Percentiles rank a stretch among this genome's conserved stretches.
Evolutionary conservation across 2,797 vertebrate species (phyloP).

Genomic region (Mastacembelus armatus): DNA sequence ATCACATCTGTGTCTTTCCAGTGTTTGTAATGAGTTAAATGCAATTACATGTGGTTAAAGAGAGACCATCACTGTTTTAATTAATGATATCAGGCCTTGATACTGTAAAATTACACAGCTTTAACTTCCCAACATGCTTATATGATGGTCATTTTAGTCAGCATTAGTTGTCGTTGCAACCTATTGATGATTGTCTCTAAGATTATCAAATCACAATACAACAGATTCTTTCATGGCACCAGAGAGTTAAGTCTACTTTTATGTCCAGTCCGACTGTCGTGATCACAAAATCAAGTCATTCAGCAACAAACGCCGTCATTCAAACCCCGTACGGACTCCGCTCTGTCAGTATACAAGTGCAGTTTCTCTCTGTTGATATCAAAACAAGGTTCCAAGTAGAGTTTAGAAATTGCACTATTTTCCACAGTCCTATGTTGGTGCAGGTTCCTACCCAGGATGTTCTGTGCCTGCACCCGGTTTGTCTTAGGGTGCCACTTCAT

Average conservation of each 20-base stretch:
- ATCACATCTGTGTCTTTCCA: conserved; percentile 72
- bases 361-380: conserved; percentile 66
- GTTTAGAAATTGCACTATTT: conserved; percentile 61
- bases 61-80: conserved; percentile 55
- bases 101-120: conserved; percentile 20
- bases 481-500: conserved; percentile 22
- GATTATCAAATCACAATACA: conserved; percentile 42
- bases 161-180: conserved; percentile 10
- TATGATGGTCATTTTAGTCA: conserved; percentile 35
- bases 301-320: conserved; percentile 25
- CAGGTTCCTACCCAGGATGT: conserved; percentile 33
- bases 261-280: conserved; percentile 39
- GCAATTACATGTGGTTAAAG: conserved; percentile 70
- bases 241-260: conserved; percentile 18
- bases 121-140: conserved; percentile 7
- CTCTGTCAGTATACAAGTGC: conserved; percentile 45
- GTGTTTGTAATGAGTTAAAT: conserved; percentile 83
- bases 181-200: conserved; percentile 42
- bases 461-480: conserved; percentile 7
- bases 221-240: conserved; percentile 23
- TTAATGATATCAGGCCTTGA: conserved; percentile 50
- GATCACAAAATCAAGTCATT: conserved; percentile 36
- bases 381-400: conserved; percentile 48
- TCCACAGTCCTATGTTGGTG: conserved; percentile 57
- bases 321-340: conserved; percentile 9